phyloP scores from a whole-genome alignment of 2,113 vertebrate species.

The Rissa tridactyla region DNA sequence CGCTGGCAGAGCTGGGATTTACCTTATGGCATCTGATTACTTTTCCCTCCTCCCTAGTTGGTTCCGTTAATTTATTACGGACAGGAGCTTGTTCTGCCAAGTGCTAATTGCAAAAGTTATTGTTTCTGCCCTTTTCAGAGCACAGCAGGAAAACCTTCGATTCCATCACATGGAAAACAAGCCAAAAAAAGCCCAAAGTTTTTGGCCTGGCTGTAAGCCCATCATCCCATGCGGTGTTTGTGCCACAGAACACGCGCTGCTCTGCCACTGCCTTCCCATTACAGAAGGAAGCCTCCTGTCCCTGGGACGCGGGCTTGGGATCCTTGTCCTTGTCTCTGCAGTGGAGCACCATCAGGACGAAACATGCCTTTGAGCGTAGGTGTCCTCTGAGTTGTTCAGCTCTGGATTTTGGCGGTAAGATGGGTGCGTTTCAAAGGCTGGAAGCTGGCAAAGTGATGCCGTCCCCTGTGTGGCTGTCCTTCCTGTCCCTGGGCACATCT shows the following conservation, averaged over 20 bases:
- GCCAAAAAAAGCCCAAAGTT: neutral
- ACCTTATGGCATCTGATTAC: neutral
- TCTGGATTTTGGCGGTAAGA: neutral
- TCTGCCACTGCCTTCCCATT: neutral
- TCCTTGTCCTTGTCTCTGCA: neutral
- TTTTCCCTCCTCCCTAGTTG: neutral
- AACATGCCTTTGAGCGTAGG: accelerated
- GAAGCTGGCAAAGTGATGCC: neutral
- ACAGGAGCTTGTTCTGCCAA: constrained; percentile 51
- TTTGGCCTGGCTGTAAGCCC: neutral
- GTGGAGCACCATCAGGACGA: neutral
- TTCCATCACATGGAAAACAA: neutral
- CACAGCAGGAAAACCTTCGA: constrained; percentile 33
- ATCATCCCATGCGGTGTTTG: accelerated
- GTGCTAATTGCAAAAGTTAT: constrained; percentile 59
- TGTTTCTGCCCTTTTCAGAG: constrained; percentile 40
- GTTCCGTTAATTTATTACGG: constrained; percentile 37
- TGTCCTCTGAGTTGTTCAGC: neutral
- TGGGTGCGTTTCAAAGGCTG: neutral
- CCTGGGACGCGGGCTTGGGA: accelerated
- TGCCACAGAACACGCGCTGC: neutral
- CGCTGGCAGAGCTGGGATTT: neutral
- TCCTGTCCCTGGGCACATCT: neutral
- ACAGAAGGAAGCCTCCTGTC: neutral
- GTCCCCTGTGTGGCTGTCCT: neutral